A percentile compares a stretch with the other conserved stretches of the same genome.
Evolutionary conservation across 2,113 vertebrate species (phyloP).

Genomic region (Micromys minutus): DNA sequence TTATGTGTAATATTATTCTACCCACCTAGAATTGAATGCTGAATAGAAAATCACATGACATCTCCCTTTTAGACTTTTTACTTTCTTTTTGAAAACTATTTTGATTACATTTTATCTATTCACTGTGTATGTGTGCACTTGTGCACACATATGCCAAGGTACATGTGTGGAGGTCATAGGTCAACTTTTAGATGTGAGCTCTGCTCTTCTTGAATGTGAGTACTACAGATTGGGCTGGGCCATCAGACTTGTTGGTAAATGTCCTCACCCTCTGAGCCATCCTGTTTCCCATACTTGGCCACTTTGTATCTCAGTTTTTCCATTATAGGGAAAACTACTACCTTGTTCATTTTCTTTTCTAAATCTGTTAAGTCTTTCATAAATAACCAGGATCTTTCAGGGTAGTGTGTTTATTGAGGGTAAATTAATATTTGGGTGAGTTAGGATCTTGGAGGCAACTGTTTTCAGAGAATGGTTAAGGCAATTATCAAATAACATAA

Average conservation of each 20-base stretch:
- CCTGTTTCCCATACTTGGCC: not conserved
- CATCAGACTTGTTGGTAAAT: not conserved
- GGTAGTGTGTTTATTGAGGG: not conserved
- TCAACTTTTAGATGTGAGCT: not conserved
- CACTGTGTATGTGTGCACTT: not conserved
- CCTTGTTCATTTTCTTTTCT: not conserved
- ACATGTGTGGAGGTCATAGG: not conserved
- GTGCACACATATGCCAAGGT: not conserved
- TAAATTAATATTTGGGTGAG: conserved; percentile 34
- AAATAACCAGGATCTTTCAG: not conserved
- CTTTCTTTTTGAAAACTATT: not conserved
- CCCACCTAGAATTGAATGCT: not conserved
- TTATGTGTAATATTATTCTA: not conserved
- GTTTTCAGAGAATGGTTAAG: conserved; percentile 17
- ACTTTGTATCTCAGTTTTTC: not conserved
- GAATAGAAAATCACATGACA: not conserved
- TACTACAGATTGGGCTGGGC: too few species aligned
- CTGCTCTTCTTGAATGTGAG: not conserved
- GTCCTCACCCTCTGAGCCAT: not conserved
- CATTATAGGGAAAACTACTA: not conserved
- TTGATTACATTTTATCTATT: not conserved
- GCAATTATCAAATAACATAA: not conserved
- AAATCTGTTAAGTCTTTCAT: not conserved
- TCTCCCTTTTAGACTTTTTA: not conserved
- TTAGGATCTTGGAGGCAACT: conserved; percentile 20